Base-by-base conservation (phyloP, 2,888 invertebrate species). In the Philereme transversata region DNA sequence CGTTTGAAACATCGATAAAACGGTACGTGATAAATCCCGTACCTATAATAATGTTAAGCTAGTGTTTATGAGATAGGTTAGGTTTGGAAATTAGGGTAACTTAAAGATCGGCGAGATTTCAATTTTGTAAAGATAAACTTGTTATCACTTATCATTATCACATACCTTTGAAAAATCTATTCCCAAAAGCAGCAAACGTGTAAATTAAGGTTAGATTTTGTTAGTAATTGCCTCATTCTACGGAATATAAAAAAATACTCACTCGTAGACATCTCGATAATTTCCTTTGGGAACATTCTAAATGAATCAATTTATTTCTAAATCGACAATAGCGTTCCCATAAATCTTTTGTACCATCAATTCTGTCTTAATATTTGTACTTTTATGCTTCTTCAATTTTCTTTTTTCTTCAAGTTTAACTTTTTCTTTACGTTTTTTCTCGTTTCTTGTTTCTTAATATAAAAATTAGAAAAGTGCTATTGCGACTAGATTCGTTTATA, bases 401-500 rank as follows among this genome's bases (percentile, higher is more conserved):
- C 53, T 48, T 60, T 33, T 52, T 57, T 57, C 48, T 55, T 59
- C 41, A 50, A 35, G 46, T 53, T 53, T 55, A 8, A n/a, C 49
- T 41, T 67, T 73, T 62, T 69, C 70, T 71, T 75, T 68, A 69
- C 69, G 73, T 74, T 69, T 72, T 62, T 60, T 57, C 59, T 6
- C n/a, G 4, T 36, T 40, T 40, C 46, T 62, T 43, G 7, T 68
- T 43, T 69, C 74, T 83, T 81, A 82, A 63, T 72, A 70, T 78
- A 81, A 78, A 75, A 80, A 87, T 86, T 81, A 84, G 87, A 87
- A 84, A 86, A 89, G 88, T 90, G 90, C 90, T 90, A 87, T 84
- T 79, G 85, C 85, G 91, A 92, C 91, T 92, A 92, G 91, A 92
- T 86, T 92, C 86, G 91, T 91, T 83, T 77, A 82, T 87, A 84